A percentile compares a stretch with the other conserved stretches of the same genome.
Evolutionary conservation across 2,888 invertebrate genomes (phyloP).

Genomic region (Alsophila aescularia): DNA sequence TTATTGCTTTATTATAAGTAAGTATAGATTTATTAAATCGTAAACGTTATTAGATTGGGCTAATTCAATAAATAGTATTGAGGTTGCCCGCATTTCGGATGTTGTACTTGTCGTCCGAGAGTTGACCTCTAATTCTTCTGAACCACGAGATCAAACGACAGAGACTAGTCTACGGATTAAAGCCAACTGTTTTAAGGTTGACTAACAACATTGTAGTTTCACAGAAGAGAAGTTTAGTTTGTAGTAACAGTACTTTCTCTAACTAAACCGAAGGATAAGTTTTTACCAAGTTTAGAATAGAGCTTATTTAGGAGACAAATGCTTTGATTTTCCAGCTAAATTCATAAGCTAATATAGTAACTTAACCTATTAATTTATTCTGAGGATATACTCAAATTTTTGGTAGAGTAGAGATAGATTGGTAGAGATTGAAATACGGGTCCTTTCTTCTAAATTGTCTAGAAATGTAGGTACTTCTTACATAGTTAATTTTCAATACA

Average conservation of each 20-base stretch:
- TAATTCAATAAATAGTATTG: neutral
- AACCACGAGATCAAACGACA: constrained; percentile 10
- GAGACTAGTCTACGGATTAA: constrained; percentile 10
- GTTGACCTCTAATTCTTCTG: constrained; percentile 14
- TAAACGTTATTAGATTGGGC: neutral
- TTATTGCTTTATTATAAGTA: neutral
- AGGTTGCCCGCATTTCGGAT: constrained; percentile 13
- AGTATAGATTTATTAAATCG: neutral
- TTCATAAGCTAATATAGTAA: no score
- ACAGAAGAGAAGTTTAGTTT: constrained; percentile 4
- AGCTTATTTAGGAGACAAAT: neutral
- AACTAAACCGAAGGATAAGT: neutral
- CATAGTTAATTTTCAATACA: no score
- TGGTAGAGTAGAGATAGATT: no score
- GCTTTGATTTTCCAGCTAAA: no score
- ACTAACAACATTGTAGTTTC: constrained; percentile 37
- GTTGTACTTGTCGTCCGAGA: constrained; percentile 3
- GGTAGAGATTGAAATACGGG: no score
- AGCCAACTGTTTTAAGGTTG: neutral
- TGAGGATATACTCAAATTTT: no score
- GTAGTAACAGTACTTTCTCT: neutral
- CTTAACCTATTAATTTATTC: no score
- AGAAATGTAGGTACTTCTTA: no score
- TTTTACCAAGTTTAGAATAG: constrained; percentile 4
- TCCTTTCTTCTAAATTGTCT: no score